A percentile compares a stretch with the other conserved stretches of the same genome.
Evolutionary conservation across 2,797 vertebrate genomes (phyloP).

Genomic region (Octomys mimax): DNA sequence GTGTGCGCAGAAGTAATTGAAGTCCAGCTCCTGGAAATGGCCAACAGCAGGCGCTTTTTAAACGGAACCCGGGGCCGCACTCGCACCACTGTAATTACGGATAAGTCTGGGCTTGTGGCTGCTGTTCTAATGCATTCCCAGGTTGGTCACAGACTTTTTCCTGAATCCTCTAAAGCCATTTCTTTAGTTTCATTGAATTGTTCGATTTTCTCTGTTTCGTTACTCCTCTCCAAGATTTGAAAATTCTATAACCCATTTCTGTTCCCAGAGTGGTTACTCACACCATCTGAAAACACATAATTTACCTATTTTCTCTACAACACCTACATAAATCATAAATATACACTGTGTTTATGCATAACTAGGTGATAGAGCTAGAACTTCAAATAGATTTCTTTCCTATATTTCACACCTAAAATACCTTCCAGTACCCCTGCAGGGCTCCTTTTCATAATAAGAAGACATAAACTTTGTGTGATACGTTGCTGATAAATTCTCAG

Average conservation of each 20-base stretch:
- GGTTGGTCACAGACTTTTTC: neutral
- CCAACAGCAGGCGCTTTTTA: neutral
- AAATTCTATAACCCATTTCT: neutral
- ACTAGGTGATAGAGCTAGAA: neutral
- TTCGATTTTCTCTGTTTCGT: slow-evolving; percentile 17
- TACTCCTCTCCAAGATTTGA: neutral
- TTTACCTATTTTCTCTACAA: slow-evolving; percentile 1
- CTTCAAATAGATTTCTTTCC: neutral
- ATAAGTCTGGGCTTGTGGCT: neutral
- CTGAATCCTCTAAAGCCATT: neutral
- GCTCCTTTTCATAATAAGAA: neutral
- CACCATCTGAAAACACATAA: neutral
- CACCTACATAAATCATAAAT: neutral
- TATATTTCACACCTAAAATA: neutral
- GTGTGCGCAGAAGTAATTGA: neutral
- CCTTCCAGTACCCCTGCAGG: neutral
- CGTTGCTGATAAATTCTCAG: neutral
- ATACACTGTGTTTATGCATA: neutral
- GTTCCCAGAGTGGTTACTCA: neutral
- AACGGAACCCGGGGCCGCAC: neutral
- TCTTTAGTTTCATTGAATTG: neutral
- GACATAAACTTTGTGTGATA: neutral
- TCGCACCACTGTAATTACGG: neutral
- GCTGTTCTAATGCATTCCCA: neutral
- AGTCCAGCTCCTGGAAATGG: neutral